Evolutionary conservation across 2,797 vertebrate genomes (phyloP).

Genomic region (Darevskia mixta): DNA sequence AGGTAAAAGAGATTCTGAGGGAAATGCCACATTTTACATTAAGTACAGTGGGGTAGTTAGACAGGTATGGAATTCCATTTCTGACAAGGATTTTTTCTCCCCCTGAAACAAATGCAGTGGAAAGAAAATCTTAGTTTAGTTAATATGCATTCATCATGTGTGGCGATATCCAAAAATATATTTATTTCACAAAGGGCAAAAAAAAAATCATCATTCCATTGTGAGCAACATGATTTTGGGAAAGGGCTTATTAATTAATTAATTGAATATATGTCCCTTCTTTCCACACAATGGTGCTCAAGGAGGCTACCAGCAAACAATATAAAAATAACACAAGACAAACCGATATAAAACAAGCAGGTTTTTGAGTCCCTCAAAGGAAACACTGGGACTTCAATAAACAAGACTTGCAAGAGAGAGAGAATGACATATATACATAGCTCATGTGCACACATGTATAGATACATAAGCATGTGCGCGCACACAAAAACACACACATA

Average conservation of each 20-base stretch:
- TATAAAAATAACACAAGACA: not conserved
- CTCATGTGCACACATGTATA: not conserved
- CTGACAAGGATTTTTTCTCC: too few relatives aligned
- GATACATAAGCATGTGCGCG: not conserved
- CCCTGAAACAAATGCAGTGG: not conserved
- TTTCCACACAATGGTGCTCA: not conserved
- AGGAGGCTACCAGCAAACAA: not conserved
- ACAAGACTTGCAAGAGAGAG: not conserved
- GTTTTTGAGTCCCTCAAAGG: not conserved
- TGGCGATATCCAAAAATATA: not conserved
- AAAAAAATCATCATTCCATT: not conserved
- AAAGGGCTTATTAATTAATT: not conserved
- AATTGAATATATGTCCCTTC: not conserved
- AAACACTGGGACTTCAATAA: not conserved
- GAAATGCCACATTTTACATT: not conserved
- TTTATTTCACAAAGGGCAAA: not conserved
- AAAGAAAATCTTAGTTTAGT: not conserved
- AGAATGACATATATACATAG: not conserved
- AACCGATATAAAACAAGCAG: not conserved
- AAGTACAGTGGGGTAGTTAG: not conserved
- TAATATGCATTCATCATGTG: not conserved
- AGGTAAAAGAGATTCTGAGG: not conserved
- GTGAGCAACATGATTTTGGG: not conserved
- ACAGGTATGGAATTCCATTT: not conserved
- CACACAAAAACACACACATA: not conserved